phyloP scores from a whole-genome alignment of 2,888 invertebrate genomes.

The Nomada goodeniana region DNA sequence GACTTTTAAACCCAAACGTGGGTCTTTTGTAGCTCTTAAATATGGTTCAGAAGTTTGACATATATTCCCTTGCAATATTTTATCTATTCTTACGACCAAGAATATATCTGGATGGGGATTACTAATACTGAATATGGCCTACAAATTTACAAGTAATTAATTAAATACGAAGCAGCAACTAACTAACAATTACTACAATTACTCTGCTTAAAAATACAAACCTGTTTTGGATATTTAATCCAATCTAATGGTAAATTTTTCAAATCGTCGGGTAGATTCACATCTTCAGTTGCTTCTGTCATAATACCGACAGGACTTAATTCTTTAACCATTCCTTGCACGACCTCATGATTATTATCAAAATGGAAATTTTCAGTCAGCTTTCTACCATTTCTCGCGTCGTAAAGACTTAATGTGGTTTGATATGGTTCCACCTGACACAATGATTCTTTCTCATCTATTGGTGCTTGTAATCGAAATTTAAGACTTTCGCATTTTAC shows the following conservation, averaged over 20 bases:
- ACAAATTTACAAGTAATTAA: constrained; percentile 69
- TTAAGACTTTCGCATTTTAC: constrained; percentile 93
- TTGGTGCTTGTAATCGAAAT: constrained; percentile 93
- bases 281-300: constrained; percentile 85
- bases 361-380: constrained; percentile 97
- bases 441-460: constrained; percentile 90
- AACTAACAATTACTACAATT: neutral
- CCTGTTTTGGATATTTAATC: constrained; percentile 89
- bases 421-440: constrained; percentile 97
- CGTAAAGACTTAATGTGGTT: constrained; percentile 94
- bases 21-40: constrained; percentile 92
- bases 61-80: constrained; percentile 95
- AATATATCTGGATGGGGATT: constrained; percentile 96
- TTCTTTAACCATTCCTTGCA: constrained; percentile 87
- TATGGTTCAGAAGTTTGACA: constrained; percentile 95
- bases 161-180: neutral
- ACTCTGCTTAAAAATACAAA: constrained; percentile 70
- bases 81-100: constrained; percentile 96
- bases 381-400: constrained; percentile 94
- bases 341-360: constrained; percentile 91
- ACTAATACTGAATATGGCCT: constrained; percentile 95
- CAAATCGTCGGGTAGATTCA: constrained; percentile 87
- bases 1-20: constrained; percentile 91
- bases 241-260: constrained; percentile 91
- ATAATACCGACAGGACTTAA: constrained; percentile 85